Base-by-base conservation (phyloP, 2,797 vertebrate species). In the Cyclopterus lumpus region DNA sequence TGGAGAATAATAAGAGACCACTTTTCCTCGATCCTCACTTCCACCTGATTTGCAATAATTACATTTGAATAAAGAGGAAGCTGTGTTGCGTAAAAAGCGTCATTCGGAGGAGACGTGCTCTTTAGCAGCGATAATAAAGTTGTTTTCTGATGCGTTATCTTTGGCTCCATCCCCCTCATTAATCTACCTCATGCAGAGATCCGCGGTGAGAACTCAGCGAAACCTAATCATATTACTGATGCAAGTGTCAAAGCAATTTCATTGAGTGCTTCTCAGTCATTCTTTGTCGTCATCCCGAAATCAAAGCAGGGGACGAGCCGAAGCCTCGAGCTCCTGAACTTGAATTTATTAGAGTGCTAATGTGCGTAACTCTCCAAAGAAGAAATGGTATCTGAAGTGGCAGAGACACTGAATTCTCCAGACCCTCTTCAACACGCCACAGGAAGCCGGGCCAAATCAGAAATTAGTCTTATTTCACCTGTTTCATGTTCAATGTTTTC, bases 121-220 rank as follows among this genome's bases (percentile, higher is more conserved):
- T 76, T 74, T 60, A 55, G 14, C 6, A 1, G 3, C 8, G 44
- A 61, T 63, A 67, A 73, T 76, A 51, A 58, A 61, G 67, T 72
- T 82, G 58, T 71, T 68, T 59, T 73, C 42, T 49, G 70, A 60
- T 42, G 32, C 6, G 1, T 73, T 72, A 44, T 58, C 59, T 46
- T 65, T n/a, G 20, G 6, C 60, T 51, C 11, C 51, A 15, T 67
- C 59, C 30, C 36, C 42, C 70, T 79, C 72, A 79, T 82, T 80
- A 79, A 86, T 90, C 81, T 61, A 82, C 79, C 77, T 77, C 86
- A 77, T 44, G 68, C 75, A 68, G 82, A 80, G 78, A 54, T 42
- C 64, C 5, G 32, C 55, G 53, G 69, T 22, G 61, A 69, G 70
- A 75, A 59, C 54, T 68, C 67, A 48, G 57, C 16, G 15, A 67